Evolutionary conservation across 2,888 invertebrate genomes (phyloP).

Genomic region (Apomyelois bistriatella): DNA sequence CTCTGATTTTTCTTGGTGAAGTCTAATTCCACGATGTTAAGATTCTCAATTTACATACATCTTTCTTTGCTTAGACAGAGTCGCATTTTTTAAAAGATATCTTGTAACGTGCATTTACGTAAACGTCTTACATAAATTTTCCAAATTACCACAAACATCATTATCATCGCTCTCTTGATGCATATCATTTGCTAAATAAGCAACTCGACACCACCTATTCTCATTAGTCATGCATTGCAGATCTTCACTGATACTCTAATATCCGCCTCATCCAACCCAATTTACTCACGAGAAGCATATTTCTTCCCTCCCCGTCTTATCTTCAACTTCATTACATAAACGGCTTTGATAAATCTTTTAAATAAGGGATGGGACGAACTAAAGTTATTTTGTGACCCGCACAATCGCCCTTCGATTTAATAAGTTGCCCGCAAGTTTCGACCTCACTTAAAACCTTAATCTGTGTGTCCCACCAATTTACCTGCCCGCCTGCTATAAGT

Average conservation of each 20-base stretch:
- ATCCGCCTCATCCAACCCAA: conserved; percentile 1
- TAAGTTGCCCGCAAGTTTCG: conserved; percentile 15
- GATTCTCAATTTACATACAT: no score
- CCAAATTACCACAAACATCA: not conserved
- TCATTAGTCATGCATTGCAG: conserved; percentile 10
- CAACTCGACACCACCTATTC: not conserved
- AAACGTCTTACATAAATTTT: no score
- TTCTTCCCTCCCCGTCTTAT: conserved; percentile 9
- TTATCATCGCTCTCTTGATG: not conserved
- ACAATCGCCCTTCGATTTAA: conserved; percentile 14
- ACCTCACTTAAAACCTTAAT: conserved; percentile 22
- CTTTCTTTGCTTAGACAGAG: no score
- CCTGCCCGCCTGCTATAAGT: conserved; percentile 53
- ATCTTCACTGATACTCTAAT: conserved; percentile 13
- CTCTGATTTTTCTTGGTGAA: no score
- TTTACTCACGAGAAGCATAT: conserved; percentile 7
- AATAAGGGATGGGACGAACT: conserved; percentile 10
- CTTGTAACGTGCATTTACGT: no score
- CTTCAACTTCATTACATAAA: conserved; percentile 12
- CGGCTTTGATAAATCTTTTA: conserved; percentile 11
- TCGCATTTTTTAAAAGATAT: no score
- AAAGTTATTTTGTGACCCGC: conserved; percentile 7
- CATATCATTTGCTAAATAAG: conserved; percentile 3
- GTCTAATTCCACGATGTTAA: no score
- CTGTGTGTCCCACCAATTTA: conserved; percentile 47